Percentiles rank a stretch among this genome's conserved stretches.
phyloP scores from a whole-genome alignment of 35 echinoderm and acorn worm species.

The Holothuria glaberrima region DNA sequence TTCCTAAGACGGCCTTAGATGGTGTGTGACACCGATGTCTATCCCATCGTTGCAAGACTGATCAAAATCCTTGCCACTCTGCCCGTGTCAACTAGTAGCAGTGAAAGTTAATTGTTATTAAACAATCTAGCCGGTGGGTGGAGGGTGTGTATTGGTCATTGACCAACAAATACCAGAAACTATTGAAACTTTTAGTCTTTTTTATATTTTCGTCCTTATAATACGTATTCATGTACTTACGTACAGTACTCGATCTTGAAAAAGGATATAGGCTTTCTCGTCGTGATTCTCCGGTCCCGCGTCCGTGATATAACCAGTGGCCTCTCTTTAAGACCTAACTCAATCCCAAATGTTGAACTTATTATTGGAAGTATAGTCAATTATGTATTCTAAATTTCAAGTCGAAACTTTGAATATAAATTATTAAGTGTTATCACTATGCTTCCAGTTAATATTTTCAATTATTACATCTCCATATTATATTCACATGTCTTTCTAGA shows the following conservation, averaged over 20 bases:
- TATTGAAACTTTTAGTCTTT: too few relatives aligned
- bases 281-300: neutral
- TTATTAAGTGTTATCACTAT: neutral
- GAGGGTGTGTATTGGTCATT: neutral
- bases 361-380: slow-evolving; percentile 7
- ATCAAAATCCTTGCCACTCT: slow-evolving; percentile 4
- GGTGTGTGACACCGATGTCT: slow-evolving; percentile 29
- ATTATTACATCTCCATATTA: neutral
- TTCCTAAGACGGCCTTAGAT: slow-evolving; percentile 11
- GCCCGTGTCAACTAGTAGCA: slow-evolving; percentile 26
- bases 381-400: slow-evolving; percentile 7
- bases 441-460: slow-evolving; percentile 12
- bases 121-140: neutral
- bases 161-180: neutral
- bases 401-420: neutral
- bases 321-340: neutral
- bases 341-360: neutral
- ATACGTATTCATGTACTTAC: slow-evolving; percentile 17
- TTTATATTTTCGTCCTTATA: neutral
- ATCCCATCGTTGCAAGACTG: slow-evolving; percentile 12
- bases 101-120: slow-evolving; percentile 1
- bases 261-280: neutral
- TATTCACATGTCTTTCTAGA: slow-evolving; percentile 54
- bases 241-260: neutral
- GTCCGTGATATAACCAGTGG: slow-evolving; percentile 11